A percentile compares a stretch with the other conserved stretches of the same genome.
Evolutionary conservation across 92 coral and sea anemone species (phyloP).

Genomic region (Palythoa heliodiscus): DNA sequence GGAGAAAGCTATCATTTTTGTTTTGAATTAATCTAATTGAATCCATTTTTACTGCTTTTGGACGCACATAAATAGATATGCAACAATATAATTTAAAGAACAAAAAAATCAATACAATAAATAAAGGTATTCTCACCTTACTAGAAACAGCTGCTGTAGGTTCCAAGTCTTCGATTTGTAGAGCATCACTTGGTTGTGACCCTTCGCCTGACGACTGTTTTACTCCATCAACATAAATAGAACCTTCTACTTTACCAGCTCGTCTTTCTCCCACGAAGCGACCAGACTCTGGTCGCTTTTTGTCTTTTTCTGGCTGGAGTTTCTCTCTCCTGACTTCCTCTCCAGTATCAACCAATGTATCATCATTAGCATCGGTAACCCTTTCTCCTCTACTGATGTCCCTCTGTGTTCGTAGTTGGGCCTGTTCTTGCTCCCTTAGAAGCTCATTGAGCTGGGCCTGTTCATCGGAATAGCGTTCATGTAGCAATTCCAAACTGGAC

Average conservation of each 20-base stretch:
- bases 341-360: constrained; percentile 30
- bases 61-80: too few relatives aligned
- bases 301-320: background rate
- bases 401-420: background rate
- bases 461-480: constrained; percentile 27
- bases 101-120: too few relatives aligned
- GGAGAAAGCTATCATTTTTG: background rate
- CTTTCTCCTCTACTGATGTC: background rate
- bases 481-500: constrained; percentile 30
- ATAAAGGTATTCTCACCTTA: constrained; percentile 48
- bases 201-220: constrained; percentile 35
- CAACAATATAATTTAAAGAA: too few relatives aligned
- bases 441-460: constrained; percentile 33
- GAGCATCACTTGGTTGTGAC: constrained; percentile 47
- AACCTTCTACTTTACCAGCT: background rate
- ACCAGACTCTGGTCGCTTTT: background rate
- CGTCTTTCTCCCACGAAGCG: constrained; percentile 1
- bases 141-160: constrained; percentile 67
- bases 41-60: too few relatives aligned
- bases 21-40: too few relatives aligned
- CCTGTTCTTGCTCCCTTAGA: constrained; percentile 34
- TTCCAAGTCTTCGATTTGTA: constrained; percentile 79
- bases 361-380: constrained; percentile 9
- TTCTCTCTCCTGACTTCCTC: background rate
- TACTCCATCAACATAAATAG: background rate